Conservation (phyloP, 2,888 invertebrate genomes). For the Ypsolopha sequella region DNA sequence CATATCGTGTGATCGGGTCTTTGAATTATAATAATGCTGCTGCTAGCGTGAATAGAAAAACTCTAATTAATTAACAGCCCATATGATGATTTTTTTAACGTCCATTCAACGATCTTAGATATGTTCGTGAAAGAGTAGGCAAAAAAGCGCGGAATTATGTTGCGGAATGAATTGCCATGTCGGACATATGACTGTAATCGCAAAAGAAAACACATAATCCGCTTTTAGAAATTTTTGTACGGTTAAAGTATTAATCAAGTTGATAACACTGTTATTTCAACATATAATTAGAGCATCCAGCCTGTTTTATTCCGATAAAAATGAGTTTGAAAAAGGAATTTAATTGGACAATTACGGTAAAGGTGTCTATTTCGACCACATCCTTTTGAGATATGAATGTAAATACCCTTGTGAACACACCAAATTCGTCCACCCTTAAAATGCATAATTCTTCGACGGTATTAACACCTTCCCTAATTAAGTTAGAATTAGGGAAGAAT, state of each 20-base stretch:
- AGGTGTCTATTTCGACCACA: slow-evolving; percentile 46
- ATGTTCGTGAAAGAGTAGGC: slow-evolving; percentile 9
- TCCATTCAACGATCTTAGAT: slow-evolving; percentile 20
- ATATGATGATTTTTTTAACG: slow-evolving; percentile 21
- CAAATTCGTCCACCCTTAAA: slow-evolving; percentile 52
- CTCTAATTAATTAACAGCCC: slow-evolving; percentile 34
- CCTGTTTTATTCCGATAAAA: background rate
- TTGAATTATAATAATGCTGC: slow-evolving; percentile 26
- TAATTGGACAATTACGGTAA: slow-evolving; percentile 64
- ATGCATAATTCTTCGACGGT: slow-evolving; percentile 46
- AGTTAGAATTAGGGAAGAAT: slow-evolving; percentile 54
- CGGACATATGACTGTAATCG: slow-evolving; percentile 15
- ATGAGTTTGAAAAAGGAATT: slow-evolving; percentile 15
- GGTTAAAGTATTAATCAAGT: background rate
- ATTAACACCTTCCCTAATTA: slow-evolving; percentile 68
- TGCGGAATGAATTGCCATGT: slow-evolving; percentile 14
- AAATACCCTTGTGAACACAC: slow-evolving; percentile 29
- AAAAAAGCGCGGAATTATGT: slow-evolving; percentile 10
- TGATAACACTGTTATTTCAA: background rate
- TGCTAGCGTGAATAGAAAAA: slow-evolving; percentile 34
- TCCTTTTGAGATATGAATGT: slow-evolving; percentile 49
- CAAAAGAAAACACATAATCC: slow-evolving; percentile 13
- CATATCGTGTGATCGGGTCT: slow-evolving; percentile 39
- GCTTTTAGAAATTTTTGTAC: background rate
- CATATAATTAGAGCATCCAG: background rate